Base-by-base conservation (phyloP, 2,113 vertebrate species). In the Pedetes capensis region DNA sequence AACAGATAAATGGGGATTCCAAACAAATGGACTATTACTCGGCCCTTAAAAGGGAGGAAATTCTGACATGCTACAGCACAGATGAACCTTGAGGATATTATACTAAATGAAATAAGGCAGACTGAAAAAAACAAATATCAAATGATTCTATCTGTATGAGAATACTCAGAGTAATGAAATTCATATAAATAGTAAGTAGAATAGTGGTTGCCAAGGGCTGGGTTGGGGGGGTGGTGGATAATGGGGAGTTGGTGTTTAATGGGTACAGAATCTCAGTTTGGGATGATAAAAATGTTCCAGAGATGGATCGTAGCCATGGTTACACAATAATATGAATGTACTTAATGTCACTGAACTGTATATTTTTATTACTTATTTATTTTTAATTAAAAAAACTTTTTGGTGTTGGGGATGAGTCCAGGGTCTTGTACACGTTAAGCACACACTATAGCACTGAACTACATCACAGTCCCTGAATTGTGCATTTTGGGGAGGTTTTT, bases 21-120 rank as follows among this genome's bases (percentile, higher is more conserved):
- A 84, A 5, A 84, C 13, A 96, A n/a, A 78, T 11, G 69, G 37
- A 89, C 71, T 86, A 96, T 64, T 63, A 83, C 47, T 93, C 39
- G 91, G 66, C 42, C 20, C 68, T 74, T 68, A 93, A 94, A 72
- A 68, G 39, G 27, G 25, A 68, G 12, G 18, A 93, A 66, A 83
- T 53, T 89, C 74, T 72, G 42, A 89, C 23, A 22, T 89, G 49
- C 29, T 86, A 72, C 23, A 76, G 76, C 3, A 61, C 22, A 34
- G 44, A 37, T 92, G 25, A 94, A 85, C 37, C 75, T 14, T 81
- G 12, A 96, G 37, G 44, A 72, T 27, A 83, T 61, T 53, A 85
- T 25, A 27, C 16, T 72, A 82, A 94, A 85, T 22, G 71, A 82
- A 94, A 85, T 22, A 76, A 88, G 39, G 51, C 17, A 89, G 5